Base-by-base conservation (phyloP, 92 coral and sea anemone genomes). In the Zoanthus sociatus region DNA sequence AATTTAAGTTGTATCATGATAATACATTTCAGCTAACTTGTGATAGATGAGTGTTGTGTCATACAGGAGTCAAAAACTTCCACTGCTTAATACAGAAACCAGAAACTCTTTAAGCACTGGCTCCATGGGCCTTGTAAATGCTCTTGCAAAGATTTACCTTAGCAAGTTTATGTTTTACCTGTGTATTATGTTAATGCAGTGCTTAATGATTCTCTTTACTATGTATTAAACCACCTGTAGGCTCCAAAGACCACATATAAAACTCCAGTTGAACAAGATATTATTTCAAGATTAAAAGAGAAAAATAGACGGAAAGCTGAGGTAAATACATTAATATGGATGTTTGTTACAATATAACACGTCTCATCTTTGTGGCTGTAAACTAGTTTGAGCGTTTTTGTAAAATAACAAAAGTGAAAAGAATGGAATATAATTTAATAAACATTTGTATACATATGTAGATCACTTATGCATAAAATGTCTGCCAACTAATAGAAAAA, bases 171-270 rank as follows among this genome's bases (percentile, higher is more conserved):
- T 63, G 69, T 16, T 13, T 63, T 63, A 13, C 16, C 8, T 63
- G 6, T 7, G 20, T 3, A 2, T 16, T 0, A 17, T 63, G 69
- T 50, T 5, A 2, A 9, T 50, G 55, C 1, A 50, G 1, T 37
- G 42, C 42, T 37, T 37, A 37, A 37, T 37, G 42, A 37, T 37
- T 37, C 3, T 4, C 42, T 37, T 37, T 37, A 37, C 42, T 37
- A 37, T 1, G 42, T 37, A 2, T 10, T 67, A 11, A 9, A 67
- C 42, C 37, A 44, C 15, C 20, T n/a, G 31, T 17, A 97, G 99
- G 99, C 93, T 45, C 99, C 99, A 71, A 94, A 92, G 55, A 95
- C 90, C 53, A 97, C 98, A n/a, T 97, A 97, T 89, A 87, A 87
- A n/a, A 84, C 90, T 30, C 98, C 99, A 73, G 91, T 89, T 7